A percentile compares a stretch with the other conserved stretches of the same genome.
Conservation (phyloP, 1,140 invertebrate genomes). For the Platyscapa corneri region DNA sequence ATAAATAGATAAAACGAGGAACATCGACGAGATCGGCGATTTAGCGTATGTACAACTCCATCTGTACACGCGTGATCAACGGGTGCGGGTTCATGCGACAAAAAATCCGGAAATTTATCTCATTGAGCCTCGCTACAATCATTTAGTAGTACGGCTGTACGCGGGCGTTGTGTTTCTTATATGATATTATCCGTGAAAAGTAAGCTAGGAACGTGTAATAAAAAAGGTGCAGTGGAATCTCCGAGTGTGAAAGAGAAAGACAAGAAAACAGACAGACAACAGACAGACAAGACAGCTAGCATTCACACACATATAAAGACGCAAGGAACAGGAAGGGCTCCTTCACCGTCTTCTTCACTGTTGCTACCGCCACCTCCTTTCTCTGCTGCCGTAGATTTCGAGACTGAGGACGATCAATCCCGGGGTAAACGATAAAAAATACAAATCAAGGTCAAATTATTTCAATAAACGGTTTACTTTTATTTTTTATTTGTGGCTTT, state of each 20-base stretch:
- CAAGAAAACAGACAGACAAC: not conserved
- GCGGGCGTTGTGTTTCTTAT: no score
- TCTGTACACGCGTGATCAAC: not conserved
- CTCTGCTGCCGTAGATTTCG: not conserved
- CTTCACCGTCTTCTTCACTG: not conserved
- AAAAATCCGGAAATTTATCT: not conserved
- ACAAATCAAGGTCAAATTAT: not conserved
- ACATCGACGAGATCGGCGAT: not conserved
- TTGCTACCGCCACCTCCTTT: not conserved
- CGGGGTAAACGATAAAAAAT: slow-evolving; percentile 8
- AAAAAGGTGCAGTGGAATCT: no score
- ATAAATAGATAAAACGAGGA: not conserved
- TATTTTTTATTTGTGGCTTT: not conserved
- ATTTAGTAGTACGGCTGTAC: not conserved
- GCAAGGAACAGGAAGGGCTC: not conserved
- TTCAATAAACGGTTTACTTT: not conserved
- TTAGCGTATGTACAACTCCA: not conserved
- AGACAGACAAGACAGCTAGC: not conserved
- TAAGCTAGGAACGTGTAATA: not conserved
- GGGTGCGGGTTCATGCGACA: not conserved
- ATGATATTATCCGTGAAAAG: no score
- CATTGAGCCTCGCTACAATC: not conserved
- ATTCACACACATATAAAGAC: not conserved
- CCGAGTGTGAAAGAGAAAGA: not conserved
- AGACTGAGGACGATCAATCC: not conserved